Evolutionary conservation across 2,113 vertebrate genomes (phyloP).

Genomic region (Ranitomeya variabilis): DNA sequence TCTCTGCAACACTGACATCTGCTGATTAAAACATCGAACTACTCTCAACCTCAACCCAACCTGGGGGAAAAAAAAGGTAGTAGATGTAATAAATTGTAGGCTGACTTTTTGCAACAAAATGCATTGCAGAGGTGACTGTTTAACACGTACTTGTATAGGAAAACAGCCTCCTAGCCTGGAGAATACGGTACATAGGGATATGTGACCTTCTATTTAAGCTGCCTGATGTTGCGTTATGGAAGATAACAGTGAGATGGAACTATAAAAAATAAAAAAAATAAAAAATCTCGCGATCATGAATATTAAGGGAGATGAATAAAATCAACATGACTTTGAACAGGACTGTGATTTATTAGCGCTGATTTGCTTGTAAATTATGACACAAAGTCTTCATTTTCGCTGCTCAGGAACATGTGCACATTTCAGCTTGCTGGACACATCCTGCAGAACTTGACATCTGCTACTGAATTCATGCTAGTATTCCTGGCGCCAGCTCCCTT

Average conservation of each 20-base stretch:
- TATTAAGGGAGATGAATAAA: conserved; percentile 88
- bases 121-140: conserved; percentile 9
- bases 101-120: not conserved
- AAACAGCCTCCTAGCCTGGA: not conserved
- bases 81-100: not conserved
- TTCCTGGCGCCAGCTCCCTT: conserved; percentile 58
- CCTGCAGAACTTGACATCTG: conserved; percentile 74
- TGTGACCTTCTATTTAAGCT: conserved; percentile 66
- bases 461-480: conserved; percentile 64
- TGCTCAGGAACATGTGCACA: conserved; percentile 72
- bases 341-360: conserved; percentile 94
- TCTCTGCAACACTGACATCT: not conserved
- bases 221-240: conserved; percentile 67
- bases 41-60: not conserved
- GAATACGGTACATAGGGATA: not conserved
- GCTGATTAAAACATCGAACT: not conserved
- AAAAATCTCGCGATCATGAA: conserved; percentile 93
- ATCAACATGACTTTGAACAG: conserved; percentile 86
- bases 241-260: conserved; percentile 79
- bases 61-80: not conserved
- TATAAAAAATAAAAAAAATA: conserved; percentile 87
- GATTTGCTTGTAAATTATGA: conserved; percentile 79
- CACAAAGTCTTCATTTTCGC: conserved; percentile 74
- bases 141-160: not conserved
- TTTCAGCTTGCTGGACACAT: conserved; percentile 77